phyloP scores from a whole-genome alignment of 2,888 invertebrate species.

The Pristionchus japonicus region DNA sequence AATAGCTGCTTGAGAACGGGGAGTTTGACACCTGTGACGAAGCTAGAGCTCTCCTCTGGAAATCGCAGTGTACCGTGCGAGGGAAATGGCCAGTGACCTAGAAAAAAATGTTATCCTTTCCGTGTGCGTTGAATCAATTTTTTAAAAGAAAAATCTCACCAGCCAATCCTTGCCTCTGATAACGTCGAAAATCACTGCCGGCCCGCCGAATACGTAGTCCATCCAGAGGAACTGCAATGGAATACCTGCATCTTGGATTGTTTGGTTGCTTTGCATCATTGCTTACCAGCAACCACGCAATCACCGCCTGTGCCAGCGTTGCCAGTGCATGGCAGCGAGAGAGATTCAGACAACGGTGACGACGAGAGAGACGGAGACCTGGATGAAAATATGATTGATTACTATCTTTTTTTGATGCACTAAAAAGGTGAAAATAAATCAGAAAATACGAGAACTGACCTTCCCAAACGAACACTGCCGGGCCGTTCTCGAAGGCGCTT shows the following conservation, averaged over 20 bases:
- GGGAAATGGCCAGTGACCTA: background rate
- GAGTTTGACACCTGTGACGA: background rate
- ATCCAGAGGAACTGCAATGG: background rate
- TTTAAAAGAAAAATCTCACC: background rate
- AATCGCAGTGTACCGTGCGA: background rate
- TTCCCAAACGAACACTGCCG: background rate
- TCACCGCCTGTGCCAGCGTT: background rate
- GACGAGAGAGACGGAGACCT: background rate
- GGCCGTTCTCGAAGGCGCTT: background rate
- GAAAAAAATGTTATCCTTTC: background rate
- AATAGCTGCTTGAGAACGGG: too few species aligned
- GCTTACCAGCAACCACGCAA: background rate
- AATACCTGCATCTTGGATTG: too few species aligned
- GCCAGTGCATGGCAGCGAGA: background rate
- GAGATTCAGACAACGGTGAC: background rate
- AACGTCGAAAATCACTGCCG: background rate
- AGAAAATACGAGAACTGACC: background rate
- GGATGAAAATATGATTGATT: too few species aligned
- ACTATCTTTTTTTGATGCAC: background rate
- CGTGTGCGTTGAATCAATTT: background rate
- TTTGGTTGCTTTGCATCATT: too few species aligned
- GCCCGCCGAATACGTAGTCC: background rate
- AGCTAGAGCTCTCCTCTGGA: background rate
- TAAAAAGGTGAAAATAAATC: background rate
- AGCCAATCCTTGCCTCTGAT: background rate